Base-by-base conservation (phyloP, 2,113 vertebrate genomes). In the Cyphomyrus discorhynchus region DNA sequence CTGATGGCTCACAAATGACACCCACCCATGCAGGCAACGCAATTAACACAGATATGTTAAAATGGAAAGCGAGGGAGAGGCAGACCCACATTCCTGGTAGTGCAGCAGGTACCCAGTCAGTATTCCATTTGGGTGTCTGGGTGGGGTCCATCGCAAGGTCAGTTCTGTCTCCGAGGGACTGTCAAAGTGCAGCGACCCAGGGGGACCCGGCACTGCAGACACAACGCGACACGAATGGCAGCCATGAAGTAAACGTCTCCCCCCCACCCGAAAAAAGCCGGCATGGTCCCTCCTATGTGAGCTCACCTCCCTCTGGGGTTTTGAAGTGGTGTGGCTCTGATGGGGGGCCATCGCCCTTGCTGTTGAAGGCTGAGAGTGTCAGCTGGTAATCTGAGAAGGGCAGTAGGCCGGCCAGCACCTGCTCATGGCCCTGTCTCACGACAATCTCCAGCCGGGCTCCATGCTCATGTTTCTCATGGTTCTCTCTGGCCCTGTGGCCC, bases 261-360 rank as follows among this genome's bases (percentile, higher is more conserved):
- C 35, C 35, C 24, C 39, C 56, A 8, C 7, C 1, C 0, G 3
- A 58, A 45, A 45, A 24, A 42, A 46, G 8, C 35, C 7, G 1
- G 24, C 27, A 88, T 42, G 19, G 27, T 42, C 47, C 31, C 21
- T 7, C 42, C 82, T 11, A 24, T 35, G n/a, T 45, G 53, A 62
- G 8, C 97, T 94, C 91, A 98, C 97, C 97, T 95, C 97, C 97
- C 90, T 98, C 97, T 0, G 96, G 96, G 3, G 97, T 98, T 31
- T 1, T 90, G 89, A 98, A 96, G 56, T 4, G 2, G 1, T 89
- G 27, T 0, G 83, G 17, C 0, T 66, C 5, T 0, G 96, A 96
- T 80, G 3, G 92, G 0, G 96, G 96, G 0, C 97, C 95, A 11
- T 95, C 92, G 0, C 97, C 97, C 90, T 95, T 96, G 87, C 94